phyloP scores from a whole-genome alignment of 2,888 invertebrate genomes.

The Endomychus coccineus region DNA sequence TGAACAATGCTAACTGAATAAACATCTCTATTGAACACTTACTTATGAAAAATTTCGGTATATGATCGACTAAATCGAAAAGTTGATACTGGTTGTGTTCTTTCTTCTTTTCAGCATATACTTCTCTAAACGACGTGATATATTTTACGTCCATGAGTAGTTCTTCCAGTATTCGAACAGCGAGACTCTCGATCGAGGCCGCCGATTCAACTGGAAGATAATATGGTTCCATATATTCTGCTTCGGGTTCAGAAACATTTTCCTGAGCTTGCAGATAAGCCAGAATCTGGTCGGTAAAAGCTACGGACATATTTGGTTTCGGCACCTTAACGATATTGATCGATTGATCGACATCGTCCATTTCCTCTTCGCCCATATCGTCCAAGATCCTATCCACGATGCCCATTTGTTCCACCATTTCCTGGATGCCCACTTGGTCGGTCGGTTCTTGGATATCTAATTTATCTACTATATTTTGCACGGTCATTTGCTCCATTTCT shows the following conservation, averaged over 20 bases:
- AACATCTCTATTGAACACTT: slow-evolving; percentile 10
- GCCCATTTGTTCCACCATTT: no score
- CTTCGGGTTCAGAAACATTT: slow-evolving; percentile 1
- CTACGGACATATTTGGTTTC: neutral
- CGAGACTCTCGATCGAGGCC: slow-evolving; percentile 5
- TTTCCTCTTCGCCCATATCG: neutral
- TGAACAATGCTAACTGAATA: no score
- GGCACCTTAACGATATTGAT: no score
- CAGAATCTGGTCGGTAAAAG: slow-evolving; percentile 16
- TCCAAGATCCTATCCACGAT: neutral
- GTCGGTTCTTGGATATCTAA: no score
- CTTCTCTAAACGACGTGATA: slow-evolving; percentile 27
- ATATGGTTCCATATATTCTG: slow-evolving; percentile 2
- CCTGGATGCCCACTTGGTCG: no score
- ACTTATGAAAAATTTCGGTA: slow-evolving; percentile 35
- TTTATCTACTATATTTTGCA: no score
- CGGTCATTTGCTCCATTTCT: no score
- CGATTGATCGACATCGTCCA: slow-evolving; percentile 1
- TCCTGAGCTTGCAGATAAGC: slow-evolving; percentile 24
- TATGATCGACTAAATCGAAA: slow-evolving; percentile 27
- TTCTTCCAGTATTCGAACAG: slow-evolving; percentile 26
- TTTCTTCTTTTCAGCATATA: slow-evolving; percentile 26
- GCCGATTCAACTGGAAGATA: neutral
- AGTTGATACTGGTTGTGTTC: slow-evolving; percentile 34
- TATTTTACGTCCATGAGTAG: slow-evolving; percentile 30